Evolutionary conservation across 2,113 vertebrate species (phyloP).

Genomic region (Bucco capensis): DNA sequence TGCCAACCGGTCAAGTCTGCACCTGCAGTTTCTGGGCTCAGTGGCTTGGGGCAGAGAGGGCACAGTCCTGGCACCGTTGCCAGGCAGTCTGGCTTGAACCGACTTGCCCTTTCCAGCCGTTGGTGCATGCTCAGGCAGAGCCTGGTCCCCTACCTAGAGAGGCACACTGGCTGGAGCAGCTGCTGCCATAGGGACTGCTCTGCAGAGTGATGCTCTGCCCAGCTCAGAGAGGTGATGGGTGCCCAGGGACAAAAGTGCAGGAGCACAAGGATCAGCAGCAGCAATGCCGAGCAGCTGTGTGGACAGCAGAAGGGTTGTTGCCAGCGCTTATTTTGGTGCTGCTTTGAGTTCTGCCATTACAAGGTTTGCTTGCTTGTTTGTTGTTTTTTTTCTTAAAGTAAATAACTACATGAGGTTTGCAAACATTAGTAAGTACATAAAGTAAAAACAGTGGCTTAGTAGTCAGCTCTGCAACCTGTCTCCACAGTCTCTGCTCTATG

Average conservation of each 20-base stretch:
- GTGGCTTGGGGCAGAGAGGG: background rate
- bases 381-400: background rate
- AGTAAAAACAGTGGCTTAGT: fast-evolving
- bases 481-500: background rate
- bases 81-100: background rate
- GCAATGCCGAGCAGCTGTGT: background rate
- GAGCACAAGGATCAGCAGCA: background rate
- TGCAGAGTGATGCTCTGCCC: fast-evolving
- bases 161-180: fast-evolving
- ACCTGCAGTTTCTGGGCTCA: fast-evolving
- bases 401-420: background rate
- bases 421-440: background rate
- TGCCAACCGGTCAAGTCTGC: background rate
- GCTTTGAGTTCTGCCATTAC: background rate
- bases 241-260: background rate
- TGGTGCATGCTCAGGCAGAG: fast-evolving
- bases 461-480: background rate
- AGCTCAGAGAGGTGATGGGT: background rate
- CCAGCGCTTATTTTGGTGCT: background rate
- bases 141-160: background rate
- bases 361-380: background rate
- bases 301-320: fast-evolving
- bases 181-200: background rate
- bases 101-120: too few species aligned
- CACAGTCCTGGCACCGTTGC: background rate